These are phyloP conservation scores for Charina bottae DNA, from an alignment of 2,113 vertebrate species.

Conservation along the genomic window DNA sequence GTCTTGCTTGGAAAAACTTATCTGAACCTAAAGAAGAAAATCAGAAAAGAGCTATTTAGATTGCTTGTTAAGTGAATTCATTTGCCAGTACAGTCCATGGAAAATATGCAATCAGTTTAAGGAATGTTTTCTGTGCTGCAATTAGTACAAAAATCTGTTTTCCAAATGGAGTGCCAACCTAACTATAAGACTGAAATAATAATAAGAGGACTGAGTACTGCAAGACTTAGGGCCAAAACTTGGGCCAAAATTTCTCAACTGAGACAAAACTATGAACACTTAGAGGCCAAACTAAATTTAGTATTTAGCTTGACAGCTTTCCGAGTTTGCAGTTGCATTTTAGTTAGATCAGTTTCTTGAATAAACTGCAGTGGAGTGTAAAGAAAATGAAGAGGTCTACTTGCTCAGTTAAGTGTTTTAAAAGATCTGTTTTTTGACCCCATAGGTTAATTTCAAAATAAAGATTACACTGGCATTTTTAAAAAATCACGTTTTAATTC, in stretches of 20 bases:
- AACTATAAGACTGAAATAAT: neutral
- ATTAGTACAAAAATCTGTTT: neutral
- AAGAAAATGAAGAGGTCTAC: neutral
- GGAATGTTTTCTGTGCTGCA: neutral
- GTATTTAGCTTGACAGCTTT: neutral
- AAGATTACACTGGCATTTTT: neutral
- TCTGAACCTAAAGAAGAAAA: neutral
- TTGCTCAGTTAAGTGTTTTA: neutral
- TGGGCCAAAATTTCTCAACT: neutral
- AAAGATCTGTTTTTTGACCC: neutral
- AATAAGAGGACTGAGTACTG: neutral
- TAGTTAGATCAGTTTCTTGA: neutral
- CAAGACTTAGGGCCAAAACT: neutral
- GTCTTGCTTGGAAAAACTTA: neutral
- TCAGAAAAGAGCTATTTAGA: neutral
- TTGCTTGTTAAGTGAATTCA: slow-evolving; percentile 48
- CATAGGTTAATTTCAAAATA: neutral
- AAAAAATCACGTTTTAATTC: neutral
- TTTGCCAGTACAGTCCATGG: accelerated
- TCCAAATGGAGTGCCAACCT: neutral
- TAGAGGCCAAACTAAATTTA: neutral
- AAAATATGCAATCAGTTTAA: neutral
- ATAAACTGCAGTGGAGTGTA: neutral
- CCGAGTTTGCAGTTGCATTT: neutral
- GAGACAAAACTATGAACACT: neutral